Evolutionary conservation across 1,140 invertebrate species (phyloP).

Genomic region (Pogonognathellus flavescens): DNA sequence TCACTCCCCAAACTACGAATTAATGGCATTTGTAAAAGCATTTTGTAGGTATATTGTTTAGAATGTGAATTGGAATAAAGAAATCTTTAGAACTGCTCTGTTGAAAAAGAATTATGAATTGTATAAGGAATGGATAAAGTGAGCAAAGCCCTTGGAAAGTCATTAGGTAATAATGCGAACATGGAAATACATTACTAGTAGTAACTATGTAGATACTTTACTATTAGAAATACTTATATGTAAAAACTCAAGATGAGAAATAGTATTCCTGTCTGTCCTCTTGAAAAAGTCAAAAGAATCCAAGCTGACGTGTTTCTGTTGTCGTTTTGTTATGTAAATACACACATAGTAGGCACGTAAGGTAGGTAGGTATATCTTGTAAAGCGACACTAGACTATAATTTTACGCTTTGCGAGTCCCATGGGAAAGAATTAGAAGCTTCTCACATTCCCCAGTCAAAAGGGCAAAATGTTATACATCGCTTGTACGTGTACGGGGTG

Average conservation of each 20-base stretch:
- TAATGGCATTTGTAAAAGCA: too few relatives aligned
- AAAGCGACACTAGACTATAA: slow-evolving; percentile 17
- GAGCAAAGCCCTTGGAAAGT: slow-evolving; percentile 24
- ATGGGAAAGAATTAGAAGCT: slow-evolving; percentile 25
- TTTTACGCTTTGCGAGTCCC: slow-evolving; percentile 20
- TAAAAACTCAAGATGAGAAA: slow-evolving; percentile 17
- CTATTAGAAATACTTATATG: not conserved
- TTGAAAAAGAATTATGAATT: too few relatives aligned
- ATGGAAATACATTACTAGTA: not conserved
- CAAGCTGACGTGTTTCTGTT: slow-evolving; percentile 22
- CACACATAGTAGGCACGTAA: not conserved
- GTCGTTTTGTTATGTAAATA: slow-evolving; percentile 39
- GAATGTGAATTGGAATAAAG: too few relatives aligned
- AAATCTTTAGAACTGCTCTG: too few relatives aligned
- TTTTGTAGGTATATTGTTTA: too few relatives aligned
- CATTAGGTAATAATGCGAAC: slow-evolving; percentile 1
- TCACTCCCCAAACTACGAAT: too few relatives aligned
- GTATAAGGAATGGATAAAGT: not conserved
- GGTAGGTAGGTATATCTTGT: not conserved
- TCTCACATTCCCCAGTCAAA: slow-evolving; percentile 13
- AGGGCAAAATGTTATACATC: not conserved
- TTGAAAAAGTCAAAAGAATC: slow-evolving; percentile 34
- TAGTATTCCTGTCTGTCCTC: slow-evolving; percentile 10
- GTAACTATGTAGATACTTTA: not conserved
- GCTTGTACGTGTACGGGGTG: too few relatives aligned